Evolutionary conservation across 2,113 vertebrate genomes (phyloP), one percentile per base, ranked within the genome.

Genomic region (Oryzias celebensis): DNA sequence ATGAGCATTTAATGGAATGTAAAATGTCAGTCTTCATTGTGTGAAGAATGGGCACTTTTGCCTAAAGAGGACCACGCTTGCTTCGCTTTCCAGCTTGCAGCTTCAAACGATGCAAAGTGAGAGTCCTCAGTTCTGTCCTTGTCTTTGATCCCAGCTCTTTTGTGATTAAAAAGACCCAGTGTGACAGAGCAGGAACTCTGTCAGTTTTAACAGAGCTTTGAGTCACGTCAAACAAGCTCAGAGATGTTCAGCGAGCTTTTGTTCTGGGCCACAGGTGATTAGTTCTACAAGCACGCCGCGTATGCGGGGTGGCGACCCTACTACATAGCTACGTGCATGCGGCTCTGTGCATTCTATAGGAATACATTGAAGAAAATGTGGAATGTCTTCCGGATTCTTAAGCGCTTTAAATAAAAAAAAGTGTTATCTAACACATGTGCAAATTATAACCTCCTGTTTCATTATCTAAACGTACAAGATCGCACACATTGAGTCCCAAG

Each of bases 131-230:
- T 66, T 42, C 62, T 42, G 57, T 78, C 75, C 73, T 71, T 69
- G 80, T 43, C 48, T 88, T 84, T 88, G 86, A 83, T 81, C 66
- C 58, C 15, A 6, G 51, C 55, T 81, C 68, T 49, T 51, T 52
- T 45, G 26, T 4, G 52, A 74, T 83, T 82, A 71, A 82, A 48
- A 82, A 63, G 52, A 58, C 64, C 57, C 22, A 31, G 65, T 80
- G 70, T 81, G 78, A 72, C 31, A 4, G 66, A 80, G 68, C 75
- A 58, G 73, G 77, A 84, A 79, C 69, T 77, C 71, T 82, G 81
- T 82, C 80, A 73, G 67, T 73, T 74, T 20, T 65, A 73, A 49
- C 56, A 2, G 6, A 64, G 71, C 65, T 80, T 78, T 80, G 2
- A 13, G 82, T 78, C 82, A 58, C 42, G 65, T 78, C 71, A 73